Percentiles rank a stretch among this genome's conserved stretches.
Conservation (phyloP, 2,113 vertebrate species). For the Datnioides undecimradiatus region DNA sequence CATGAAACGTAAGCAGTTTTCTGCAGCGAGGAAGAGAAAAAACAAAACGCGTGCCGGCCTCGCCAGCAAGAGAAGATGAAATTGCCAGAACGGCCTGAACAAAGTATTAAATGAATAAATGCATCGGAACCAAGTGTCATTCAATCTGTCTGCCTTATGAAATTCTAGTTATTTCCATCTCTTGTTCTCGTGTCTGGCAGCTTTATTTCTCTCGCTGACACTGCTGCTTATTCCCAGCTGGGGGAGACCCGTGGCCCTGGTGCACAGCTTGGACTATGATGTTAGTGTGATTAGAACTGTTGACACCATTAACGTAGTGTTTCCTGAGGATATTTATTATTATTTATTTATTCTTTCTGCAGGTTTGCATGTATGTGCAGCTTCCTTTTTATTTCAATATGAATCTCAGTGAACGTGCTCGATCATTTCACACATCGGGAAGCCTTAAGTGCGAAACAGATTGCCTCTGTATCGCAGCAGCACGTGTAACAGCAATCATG, state of each 20-base stretch:
- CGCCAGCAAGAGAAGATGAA: conserved; percentile 43
- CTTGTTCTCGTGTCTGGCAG: conserved; percentile 6
- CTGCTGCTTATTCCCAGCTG: neutral
- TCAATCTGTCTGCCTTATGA: conserved; percentile 44
- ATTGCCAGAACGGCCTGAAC: conserved; percentile 43
- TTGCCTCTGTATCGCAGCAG: neutral
- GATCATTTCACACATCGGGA: neutral
- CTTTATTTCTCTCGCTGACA: neutral
- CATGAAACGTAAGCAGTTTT: conserved; percentile 74
- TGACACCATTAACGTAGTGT: too few species aligned
- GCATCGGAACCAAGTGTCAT: conserved; percentile 66
- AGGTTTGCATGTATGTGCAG: neutral
- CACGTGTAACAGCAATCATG: neutral
- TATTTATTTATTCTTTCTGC: neutral
- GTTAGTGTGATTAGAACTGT: neutral
- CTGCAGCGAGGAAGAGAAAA: conserved; percentile 16
- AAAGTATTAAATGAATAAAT: conserved; percentile 82
- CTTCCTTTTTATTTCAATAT: neutral
- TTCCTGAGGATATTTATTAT: too few species aligned
- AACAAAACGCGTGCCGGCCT: conserved; percentile 19
- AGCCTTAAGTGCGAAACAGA: conserved; percentile 6
- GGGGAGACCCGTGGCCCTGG: neutral
- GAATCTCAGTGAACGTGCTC: neutral
- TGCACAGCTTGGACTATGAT: neutral
- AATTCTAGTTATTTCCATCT: conserved; percentile 31